Conservation (phyloP, 2,113 vertebrate genomes). For the Nycticorax nycticorax region DNA sequence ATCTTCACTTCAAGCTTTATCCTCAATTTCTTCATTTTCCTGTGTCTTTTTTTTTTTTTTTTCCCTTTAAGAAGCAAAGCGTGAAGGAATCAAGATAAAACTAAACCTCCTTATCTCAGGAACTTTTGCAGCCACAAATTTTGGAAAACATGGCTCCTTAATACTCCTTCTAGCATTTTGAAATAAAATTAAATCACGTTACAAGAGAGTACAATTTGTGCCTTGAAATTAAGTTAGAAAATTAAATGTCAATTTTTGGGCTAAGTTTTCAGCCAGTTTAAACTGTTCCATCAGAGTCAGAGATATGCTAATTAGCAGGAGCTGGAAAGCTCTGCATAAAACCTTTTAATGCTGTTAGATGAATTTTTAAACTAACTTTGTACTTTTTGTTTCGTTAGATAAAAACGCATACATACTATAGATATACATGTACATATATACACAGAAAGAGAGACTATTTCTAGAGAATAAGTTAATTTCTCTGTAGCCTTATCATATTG, state of each 20-base stretch:
- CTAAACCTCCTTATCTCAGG: background rate
- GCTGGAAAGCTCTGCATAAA: background rate
- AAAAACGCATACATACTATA: background rate
- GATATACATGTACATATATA: background rate
- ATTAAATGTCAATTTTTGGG: background rate
- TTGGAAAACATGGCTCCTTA: background rate
- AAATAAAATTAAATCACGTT: background rate
- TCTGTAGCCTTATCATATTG: background rate
- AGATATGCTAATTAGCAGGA: background rate
- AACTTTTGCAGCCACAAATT: background rate
- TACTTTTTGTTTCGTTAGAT: background rate
- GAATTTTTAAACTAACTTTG: background rate
- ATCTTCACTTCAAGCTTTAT: background rate
- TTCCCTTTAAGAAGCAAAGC: background rate
- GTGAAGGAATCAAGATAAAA: background rate
- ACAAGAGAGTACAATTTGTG: background rate
- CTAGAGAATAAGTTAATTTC: background rate
- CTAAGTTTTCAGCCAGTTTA: background rate
- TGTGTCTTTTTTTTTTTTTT: background rate
- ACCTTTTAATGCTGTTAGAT: background rate
- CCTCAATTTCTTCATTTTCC: background rate
- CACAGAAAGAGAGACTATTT: background rate
- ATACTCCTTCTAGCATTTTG: background rate
- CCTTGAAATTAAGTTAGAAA: background rate
- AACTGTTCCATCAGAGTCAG: background rate